Percentiles rank a stretch among this genome's conserved stretches.
These are phyloP conservation scores for Myotis yumanensis DNA, from an alignment of 2,113 vertebrate genomes.

Conservation along the genomic window DNA sequence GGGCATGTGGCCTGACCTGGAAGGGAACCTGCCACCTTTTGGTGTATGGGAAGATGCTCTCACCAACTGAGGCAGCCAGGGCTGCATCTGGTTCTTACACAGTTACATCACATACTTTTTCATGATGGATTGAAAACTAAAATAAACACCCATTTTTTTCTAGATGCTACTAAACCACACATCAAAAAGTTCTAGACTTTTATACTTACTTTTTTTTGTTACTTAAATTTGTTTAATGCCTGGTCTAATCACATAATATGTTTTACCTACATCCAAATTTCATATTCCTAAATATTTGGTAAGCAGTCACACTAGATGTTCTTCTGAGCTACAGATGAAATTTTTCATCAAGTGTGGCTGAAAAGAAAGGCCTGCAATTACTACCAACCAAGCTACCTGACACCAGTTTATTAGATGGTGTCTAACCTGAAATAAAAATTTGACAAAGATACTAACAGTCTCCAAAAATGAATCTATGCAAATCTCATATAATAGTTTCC, in stretches of 20 bases:
- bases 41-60: background rate
- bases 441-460: background rate
- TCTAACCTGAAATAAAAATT: background rate
- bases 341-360: background rate
- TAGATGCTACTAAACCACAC: background rate
- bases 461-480: background rate
- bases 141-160: background rate
- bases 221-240: background rate
- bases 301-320: background rate
- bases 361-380: background rate
- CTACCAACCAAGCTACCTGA: background rate
- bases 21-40: background rate
- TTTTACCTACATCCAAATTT: constrained; percentile 1
- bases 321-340: background rate
- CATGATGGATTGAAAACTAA: constrained; percentile 23
- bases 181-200: constrained; percentile 20
- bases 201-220: background rate
- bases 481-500: constrained; percentile 5
- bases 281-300: background rate
- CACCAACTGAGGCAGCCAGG: background rate
- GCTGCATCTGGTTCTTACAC: background rate
- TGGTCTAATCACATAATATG: background rate
- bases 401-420: background rate
- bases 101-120: background rate
- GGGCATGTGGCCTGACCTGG: background rate